These are phyloP conservation scores for Balaenoptera acutorostrata DNA, from an alignment of 2,113 vertebrate species.

Conservation along the genomic window DNA sequence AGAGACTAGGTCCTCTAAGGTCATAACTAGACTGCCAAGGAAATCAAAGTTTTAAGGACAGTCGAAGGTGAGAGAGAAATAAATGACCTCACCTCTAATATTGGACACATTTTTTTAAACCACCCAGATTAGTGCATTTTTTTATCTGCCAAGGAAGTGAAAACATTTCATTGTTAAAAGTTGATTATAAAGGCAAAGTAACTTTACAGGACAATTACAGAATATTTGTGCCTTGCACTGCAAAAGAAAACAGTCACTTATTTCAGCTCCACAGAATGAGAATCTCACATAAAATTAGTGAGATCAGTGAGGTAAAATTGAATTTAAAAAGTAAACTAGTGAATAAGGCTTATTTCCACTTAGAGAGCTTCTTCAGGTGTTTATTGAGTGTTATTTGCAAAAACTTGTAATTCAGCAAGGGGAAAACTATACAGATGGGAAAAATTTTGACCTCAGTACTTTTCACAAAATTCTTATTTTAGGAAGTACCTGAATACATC, in stretches of 20 bases:
- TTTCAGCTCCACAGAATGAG: neutral
- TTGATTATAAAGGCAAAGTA: neutral
- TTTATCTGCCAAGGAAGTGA: neutral
- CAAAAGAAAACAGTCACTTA: neutral
- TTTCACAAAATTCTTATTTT: neutral
- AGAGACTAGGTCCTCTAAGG: neutral
- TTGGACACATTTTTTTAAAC: neutral
- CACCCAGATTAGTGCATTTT: neutral
- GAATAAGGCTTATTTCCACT: neutral
- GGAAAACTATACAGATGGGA: neutral
- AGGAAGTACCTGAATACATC: neutral
- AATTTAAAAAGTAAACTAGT: neutral
- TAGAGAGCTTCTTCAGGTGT: neutral
- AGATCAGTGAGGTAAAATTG: neutral
- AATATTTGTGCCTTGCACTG: neutral
- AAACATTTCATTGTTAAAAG: neutral
- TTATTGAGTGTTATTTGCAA: neutral
- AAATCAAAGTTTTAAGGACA: neutral
- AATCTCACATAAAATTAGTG: neutral
- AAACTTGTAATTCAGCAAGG: neutral
- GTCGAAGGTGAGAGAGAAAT: neutral
- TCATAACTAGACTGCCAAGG: accelerated
- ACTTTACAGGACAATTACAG: neutral
- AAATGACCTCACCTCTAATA: neutral
- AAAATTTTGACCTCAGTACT: neutral